Conservation (phyloP, 2,113 vertebrate genomes). For the Psophia crepitans region DNA sequence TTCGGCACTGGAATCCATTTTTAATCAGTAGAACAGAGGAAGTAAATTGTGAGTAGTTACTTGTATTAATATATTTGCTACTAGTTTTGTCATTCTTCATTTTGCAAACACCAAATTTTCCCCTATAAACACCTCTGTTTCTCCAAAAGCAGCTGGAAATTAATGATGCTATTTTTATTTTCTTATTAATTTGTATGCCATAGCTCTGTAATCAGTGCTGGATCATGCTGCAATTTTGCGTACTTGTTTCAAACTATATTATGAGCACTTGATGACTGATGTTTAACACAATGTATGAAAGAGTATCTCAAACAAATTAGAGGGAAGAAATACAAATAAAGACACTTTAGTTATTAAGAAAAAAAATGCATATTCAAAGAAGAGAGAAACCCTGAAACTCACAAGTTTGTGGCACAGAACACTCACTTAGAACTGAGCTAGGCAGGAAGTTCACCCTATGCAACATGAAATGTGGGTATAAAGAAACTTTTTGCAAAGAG, state of each 20-base stretch:
- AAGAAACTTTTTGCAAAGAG: neutral
- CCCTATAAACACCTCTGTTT: slow-evolving; percentile 29
- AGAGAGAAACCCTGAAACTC: neutral
- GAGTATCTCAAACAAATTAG: slow-evolving; percentile 52
- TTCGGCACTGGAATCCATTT: neutral
- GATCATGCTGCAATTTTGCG: slow-evolving; percentile 39
- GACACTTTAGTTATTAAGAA: neutral
- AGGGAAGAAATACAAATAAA: slow-evolving; percentile 29
- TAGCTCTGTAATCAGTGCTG: slow-evolving; percentile 49
- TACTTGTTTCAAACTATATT: slow-evolving; percentile 51
- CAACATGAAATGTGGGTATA: neutral
- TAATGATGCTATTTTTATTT: slow-evolving; percentile 54
- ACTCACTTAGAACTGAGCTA: neutral
- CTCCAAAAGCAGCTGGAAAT: slow-evolving; percentile 56
- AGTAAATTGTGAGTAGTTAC: neutral
- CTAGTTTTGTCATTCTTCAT: neutral
- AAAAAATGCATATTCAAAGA: neutral
- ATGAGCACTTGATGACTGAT: slow-evolving; percentile 31
- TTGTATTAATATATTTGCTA: neutral
- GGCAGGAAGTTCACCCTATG: neutral
- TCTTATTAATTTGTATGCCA: slow-evolving; percentile 50
- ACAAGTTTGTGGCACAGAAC: neutral
- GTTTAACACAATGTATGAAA: slow-evolving; percentile 29
- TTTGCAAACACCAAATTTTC: neutral
- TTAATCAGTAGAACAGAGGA: neutral